A percentile compares a stretch with the other conserved stretches of the same genome.
phyloP scores from a whole-genome alignment of 2,113 vertebrate species.

The Petroica traversi region DNA sequence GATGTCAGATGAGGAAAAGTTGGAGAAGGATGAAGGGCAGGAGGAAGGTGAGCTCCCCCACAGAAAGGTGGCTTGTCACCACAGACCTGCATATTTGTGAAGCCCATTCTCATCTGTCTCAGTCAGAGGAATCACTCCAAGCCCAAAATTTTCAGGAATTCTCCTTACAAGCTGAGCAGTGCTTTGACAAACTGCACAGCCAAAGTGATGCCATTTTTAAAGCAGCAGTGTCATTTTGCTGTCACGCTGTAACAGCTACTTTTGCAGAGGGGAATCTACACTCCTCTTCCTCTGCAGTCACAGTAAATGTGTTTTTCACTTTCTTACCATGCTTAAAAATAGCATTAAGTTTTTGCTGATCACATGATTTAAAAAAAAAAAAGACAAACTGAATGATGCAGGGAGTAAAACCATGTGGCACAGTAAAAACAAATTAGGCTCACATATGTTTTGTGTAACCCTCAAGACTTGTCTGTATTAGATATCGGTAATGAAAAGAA shows the following conservation, averaged over 20 bases:
- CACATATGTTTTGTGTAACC: constrained; percentile 66
- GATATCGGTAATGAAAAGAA: constrained; percentile 64
- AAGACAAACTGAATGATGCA: constrained; percentile 52
- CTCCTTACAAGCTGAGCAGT: neutral
- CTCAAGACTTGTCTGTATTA: constrained; percentile 60
- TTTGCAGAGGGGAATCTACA: neutral
- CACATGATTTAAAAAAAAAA: constrained; percentile 18
- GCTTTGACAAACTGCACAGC: neutral
- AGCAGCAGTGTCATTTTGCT: neutral
- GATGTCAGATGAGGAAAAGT: neutral
- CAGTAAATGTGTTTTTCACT: constrained; percentile 53
- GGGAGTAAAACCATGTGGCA: constrained; percentile 64
- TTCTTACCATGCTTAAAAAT: constrained; percentile 58
- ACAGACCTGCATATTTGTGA: neutral
- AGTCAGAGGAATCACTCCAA: neutral
- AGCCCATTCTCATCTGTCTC: neutral
- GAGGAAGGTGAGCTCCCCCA: neutral
- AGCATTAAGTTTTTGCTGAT: constrained; percentile 49
- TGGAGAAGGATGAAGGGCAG: neutral
- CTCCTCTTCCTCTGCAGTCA: neutral
- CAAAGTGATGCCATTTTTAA: neutral
- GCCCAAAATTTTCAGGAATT: neutral
- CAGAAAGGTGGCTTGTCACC: neutral
- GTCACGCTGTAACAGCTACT: neutral
- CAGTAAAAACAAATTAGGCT: constrained; percentile 64